phyloP scores from a whole-genome alignment of 2,113 vertebrate species.

The Eclectus roratus region DNA sequence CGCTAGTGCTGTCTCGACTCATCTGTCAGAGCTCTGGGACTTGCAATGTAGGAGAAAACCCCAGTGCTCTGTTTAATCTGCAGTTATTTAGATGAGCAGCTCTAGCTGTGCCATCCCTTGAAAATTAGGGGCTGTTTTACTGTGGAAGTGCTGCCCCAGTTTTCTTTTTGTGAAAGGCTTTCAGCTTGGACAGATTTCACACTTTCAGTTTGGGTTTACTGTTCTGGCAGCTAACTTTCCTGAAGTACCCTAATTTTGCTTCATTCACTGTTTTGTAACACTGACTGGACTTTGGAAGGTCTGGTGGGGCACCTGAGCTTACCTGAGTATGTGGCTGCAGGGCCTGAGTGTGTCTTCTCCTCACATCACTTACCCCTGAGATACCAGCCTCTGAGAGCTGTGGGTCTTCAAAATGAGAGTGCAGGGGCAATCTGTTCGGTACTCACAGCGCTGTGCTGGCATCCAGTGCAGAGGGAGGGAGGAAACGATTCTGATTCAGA shows the following conservation, averaged over 20 bases:
- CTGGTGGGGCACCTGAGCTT: neutral
- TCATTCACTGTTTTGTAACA: accelerated
- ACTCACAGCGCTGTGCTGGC: neutral
- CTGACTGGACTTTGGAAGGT: neutral
- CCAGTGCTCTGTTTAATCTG: neutral
- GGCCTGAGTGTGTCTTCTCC: accelerated
- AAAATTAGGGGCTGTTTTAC: neutral
- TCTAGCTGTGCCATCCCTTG: neutral
- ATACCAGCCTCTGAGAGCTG: accelerated
- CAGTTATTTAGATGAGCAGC: neutral
- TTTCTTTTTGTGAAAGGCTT: neutral
- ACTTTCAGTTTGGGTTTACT: accelerated
- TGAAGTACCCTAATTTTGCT: neutral
- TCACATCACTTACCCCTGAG: accelerated
- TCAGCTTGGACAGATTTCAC: neutral
- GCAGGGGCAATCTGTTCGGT: neutral
- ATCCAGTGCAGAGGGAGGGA: neutral
- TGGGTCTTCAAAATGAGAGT: accelerated
- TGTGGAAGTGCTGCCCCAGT: neutral
- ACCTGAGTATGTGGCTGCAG: accelerated
- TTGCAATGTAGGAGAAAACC: neutral
- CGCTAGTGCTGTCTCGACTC: neutral
- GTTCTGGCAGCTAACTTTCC: neutral
- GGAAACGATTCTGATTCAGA: neutral
- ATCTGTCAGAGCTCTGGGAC: neutral